Conservation (phyloP, 2,888 invertebrate genomes). For the Xylota segnis region DNA sequence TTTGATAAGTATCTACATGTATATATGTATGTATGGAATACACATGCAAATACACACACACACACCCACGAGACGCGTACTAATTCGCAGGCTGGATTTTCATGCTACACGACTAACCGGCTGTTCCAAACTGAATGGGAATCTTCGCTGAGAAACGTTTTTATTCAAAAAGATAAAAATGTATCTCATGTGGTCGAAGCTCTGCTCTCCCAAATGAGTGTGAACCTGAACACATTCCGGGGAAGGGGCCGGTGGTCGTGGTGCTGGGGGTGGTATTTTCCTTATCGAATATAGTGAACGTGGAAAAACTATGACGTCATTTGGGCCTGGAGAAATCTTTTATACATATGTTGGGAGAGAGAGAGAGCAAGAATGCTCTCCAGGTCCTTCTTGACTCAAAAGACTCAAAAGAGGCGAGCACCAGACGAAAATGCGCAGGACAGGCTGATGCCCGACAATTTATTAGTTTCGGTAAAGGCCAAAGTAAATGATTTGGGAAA, state of each 20-base stretch:
- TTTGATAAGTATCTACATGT: conserved; percentile 31
- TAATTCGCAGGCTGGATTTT: conserved; percentile 46
- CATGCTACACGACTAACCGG: conserved; percentile 74
- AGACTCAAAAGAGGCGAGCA: not conserved
- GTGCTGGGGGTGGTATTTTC: conserved; percentile 13
- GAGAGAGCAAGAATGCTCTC: no score
- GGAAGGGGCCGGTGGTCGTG: no score
- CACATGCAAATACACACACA: conserved; percentile 34
- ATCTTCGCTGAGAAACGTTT: conserved; percentile 59
- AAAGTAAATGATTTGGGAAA: conserved; percentile 35
- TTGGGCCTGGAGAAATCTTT: conserved; percentile 60
- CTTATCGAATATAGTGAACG: conserved; percentile 49
- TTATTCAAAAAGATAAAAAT: conserved; percentile 72
- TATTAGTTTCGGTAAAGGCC: conserved; percentile 1
- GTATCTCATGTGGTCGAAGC: conserved; percentile 45
- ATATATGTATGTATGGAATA: conserved; percentile 13
- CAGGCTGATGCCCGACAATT: not conserved
- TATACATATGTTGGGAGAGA: not conserved
- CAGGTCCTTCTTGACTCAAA: conserved; percentile 1
- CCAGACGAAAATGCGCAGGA: conserved; percentile 12
- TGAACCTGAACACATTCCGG: no score
- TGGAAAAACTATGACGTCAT: conserved; percentile 69
- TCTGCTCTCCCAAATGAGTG: conserved; percentile 43
- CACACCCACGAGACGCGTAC: conserved; percentile 57
- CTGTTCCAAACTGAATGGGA: conserved; percentile 73